A percentile compares a stretch with the other conserved stretches of the same genome.
Conservation (phyloP, 2,888 invertebrate genomes). For the Cerastis leucographa region DNA sequence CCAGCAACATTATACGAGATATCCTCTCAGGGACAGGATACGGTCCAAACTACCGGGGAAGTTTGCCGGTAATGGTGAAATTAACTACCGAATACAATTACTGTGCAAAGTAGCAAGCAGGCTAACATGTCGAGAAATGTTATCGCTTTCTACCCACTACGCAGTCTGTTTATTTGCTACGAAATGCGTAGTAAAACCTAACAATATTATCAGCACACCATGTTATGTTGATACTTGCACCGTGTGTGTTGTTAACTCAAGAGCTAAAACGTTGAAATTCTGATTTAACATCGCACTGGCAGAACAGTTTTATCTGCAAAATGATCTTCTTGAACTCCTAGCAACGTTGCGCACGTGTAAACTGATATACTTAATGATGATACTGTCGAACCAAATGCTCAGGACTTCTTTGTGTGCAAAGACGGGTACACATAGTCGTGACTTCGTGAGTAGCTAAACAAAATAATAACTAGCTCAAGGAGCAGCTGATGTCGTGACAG, state of each 20-base stretch:
- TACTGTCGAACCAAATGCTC: constrained; percentile 25
- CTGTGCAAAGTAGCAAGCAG: constrained; percentile 70
- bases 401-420: constrained; percentile 37
- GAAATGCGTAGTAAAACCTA: constrained; percentile 67
- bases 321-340: constrained; percentile 13
- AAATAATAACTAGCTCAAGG: constrained; percentile 80
- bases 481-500: constrained; percentile 89
- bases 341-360: constrained; percentile 11
- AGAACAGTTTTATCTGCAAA: constrained; percentile 13
- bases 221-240: constrained; percentile 62
- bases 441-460: constrained; percentile 70
- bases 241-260: constrained; percentile 37
- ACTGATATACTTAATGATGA: constrained; percentile 9
- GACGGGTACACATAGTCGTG: constrained; percentile 58
- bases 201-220: constrained; percentile 63
- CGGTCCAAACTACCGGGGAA: constrained; percentile 71
- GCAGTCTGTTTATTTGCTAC: constrained; percentile 75
- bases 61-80: constrained; percentile 75
- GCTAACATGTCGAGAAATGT: constrained; percentile 75
- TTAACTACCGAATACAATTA: constrained; percentile 80
- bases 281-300: constrained; percentile 7
- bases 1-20: constrained; percentile 37
- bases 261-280: constrained; percentile 13
- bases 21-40: constrained; percentile 63
- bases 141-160: constrained; percentile 83